A percentile compares a stretch with the other conserved stretches of the same genome.
Evolutionary conservation across 2,888 invertebrate genomes (phyloP).

Genomic region (Rhagonycha fulva): DNA sequence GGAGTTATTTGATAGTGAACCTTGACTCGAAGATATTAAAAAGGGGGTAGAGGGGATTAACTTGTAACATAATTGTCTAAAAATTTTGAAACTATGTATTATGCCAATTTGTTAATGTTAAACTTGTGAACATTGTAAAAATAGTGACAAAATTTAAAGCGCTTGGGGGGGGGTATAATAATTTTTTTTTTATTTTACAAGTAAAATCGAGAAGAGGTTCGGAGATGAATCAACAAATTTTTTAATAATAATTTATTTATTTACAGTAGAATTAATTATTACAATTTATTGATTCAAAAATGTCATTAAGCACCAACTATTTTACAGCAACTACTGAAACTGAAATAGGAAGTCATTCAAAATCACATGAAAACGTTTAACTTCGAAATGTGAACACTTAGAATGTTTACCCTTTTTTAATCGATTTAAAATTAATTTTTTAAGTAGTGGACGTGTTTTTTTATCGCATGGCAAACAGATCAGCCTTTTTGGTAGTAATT

Average conservation of each 20-base stretch:
- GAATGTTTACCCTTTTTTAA: constrained; percentile 15
- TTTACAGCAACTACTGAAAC: constrained; percentile 22
- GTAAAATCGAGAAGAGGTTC: too few species aligned
- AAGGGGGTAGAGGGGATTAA: too few species aligned
- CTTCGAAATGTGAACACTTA: constrained; percentile 13
- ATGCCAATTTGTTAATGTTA: too few species aligned
- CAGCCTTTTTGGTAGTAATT: constrained; percentile 18
- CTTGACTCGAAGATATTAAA: too few species aligned
- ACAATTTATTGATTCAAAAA: constrained; percentile 24
- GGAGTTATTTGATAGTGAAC: too few species aligned
- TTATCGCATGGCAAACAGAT: constrained; percentile 10
- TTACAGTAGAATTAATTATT: constrained; percentile 31
- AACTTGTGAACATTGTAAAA: too few species aligned
- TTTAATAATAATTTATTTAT: constrained; percentile 29
- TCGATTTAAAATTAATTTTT: constrained; percentile 14
- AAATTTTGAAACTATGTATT: too few species aligned
- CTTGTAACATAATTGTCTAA: too few species aligned
- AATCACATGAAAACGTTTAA: constrained; percentile 6
- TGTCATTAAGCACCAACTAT: constrained; percentile 24
- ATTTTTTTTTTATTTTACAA: too few species aligned
- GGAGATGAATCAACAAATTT: neutral
- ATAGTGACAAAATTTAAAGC: too few species aligned
- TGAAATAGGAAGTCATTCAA: constrained; percentile 13
- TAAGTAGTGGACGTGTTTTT: constrained; percentile 14
- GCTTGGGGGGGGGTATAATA: too few species aligned